Evolutionary conservation across 2,113 vertebrate genomes (phyloP).

Genomic region (Excalfactoria chinensis): DNA sequence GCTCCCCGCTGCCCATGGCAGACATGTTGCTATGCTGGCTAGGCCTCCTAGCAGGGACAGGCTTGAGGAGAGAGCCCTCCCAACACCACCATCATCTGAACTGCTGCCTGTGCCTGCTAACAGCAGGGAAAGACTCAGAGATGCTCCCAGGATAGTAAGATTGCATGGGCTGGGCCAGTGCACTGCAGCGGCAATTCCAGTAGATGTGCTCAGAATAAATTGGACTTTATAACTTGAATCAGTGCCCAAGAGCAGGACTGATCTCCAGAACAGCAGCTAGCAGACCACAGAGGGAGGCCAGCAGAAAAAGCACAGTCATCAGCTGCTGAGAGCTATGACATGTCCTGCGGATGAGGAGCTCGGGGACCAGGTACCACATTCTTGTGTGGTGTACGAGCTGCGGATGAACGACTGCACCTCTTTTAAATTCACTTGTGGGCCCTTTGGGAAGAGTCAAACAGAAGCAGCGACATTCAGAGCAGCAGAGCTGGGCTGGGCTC

Average conservation of each 20-base stretch:
- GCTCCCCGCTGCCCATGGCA: background rate
- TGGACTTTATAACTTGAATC: constrained; percentile 27
- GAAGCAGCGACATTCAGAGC: background rate
- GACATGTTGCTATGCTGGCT: background rate
- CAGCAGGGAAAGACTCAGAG: background rate
- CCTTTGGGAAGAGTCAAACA: background rate
- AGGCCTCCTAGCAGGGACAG: background rate
- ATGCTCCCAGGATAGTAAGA: constrained; percentile 8
- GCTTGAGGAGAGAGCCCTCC: background rate
- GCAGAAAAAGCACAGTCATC: background rate
- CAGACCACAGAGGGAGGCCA: constrained; percentile 33
- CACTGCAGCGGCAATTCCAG: background rate
- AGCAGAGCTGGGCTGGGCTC: background rate
- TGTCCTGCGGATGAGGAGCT: background rate
- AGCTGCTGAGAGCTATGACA: background rate
- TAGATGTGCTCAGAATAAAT: constrained; percentile 36
- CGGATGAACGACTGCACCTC: background rate
- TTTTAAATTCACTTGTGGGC: background rate
- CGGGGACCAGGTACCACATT: background rate
- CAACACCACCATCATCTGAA: background rate
- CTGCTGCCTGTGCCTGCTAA: background rate
- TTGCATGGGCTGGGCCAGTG: background rate
- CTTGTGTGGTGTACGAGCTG: background rate
- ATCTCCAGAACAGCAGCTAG: constrained; percentile 39
- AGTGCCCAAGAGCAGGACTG: constrained; percentile 10